Evolutionary conservation across 2,888 invertebrate genomes (phyloP).

Genomic region (Eristalis intricaria): DNA sequence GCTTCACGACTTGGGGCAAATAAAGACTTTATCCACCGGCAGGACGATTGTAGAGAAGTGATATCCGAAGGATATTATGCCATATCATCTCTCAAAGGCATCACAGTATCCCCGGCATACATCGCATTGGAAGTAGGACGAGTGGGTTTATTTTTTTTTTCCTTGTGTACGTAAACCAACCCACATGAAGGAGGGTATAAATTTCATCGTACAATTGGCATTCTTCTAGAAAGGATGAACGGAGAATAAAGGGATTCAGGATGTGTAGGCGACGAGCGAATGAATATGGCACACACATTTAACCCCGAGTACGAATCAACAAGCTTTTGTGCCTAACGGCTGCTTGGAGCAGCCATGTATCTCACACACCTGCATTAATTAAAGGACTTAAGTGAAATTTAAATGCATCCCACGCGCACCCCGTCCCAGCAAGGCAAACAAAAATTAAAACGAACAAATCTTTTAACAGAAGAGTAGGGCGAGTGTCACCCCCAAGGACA

Average conservation of each 20-base stretch:
- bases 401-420: constrained; percentile 34
- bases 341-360: constrained; percentile 23
- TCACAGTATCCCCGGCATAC: constrained; percentile 50
- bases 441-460: constrained; percentile 4
- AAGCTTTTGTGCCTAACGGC: constrained; percentile 50
- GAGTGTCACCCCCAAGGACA: constrained; percentile 51
- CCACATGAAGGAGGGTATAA: neutral
- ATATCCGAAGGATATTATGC: constrained; percentile 51
- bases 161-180: neutral
- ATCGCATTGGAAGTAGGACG: neutral
- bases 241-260: constrained; percentile 9
- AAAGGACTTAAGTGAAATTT: constrained; percentile 63
- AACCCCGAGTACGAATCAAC: constrained; percentile 64
- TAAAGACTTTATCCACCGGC: constrained; percentile 1
- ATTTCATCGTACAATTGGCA: constrained; percentile 26
- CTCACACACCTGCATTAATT: constrained; percentile 63
- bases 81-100: constrained; percentile 61
- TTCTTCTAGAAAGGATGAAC: constrained; percentile 2
- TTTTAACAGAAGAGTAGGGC: constrained; percentile 35
- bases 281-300: constrained; percentile 41
- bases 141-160: neutral
- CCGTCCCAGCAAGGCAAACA: neutral
- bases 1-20: constrained; percentile 14
- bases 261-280: neutral
- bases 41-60: constrained; percentile 6